Evolutionary conservation across 2,113 vertebrate genomes (phyloP).

Genomic region (Alouatta palliata): DNA sequence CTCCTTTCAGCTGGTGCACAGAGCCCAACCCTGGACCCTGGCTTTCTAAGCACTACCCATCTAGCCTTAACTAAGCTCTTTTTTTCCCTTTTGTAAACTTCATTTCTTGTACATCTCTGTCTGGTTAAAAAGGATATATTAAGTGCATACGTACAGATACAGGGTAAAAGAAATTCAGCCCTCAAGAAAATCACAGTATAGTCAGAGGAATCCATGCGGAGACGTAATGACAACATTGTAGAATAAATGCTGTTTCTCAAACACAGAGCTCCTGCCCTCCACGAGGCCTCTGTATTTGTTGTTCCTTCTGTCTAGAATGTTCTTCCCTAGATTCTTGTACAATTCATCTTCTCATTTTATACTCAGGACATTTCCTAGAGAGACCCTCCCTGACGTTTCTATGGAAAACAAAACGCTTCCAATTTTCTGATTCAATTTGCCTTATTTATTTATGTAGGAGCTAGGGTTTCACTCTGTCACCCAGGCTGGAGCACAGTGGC

Average conservation of each 20-base stretch:
- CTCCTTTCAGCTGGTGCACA: background rate
- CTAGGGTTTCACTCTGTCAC: no score
- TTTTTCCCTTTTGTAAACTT: background rate
- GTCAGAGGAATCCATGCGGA: background rate
- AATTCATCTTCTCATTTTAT: background rate
- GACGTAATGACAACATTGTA: background rate
- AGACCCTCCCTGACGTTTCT: background rate
- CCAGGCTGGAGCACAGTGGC: no score
- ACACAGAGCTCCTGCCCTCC: background rate
- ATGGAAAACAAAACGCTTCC: background rate
- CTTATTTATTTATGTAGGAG: no score
- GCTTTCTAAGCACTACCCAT: background rate
- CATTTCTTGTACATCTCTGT: background rate
- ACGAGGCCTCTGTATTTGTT: background rate
- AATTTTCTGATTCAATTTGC: background rate
- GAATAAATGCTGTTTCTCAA: slow-evolving; percentile 4
- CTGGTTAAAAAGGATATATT: background rate
- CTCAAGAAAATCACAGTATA: background rate
- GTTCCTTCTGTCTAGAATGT: slow-evolving; percentile 8
- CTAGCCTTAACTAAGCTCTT: background rate
- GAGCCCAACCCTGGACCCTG: background rate
- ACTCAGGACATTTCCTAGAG: background rate
- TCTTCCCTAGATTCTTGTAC: background rate
- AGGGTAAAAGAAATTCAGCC: background rate
- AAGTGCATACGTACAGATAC: background rate